phyloP scores from a whole-genome alignment of 2,888 invertebrate species.

The Oasisia sp. region DNA sequence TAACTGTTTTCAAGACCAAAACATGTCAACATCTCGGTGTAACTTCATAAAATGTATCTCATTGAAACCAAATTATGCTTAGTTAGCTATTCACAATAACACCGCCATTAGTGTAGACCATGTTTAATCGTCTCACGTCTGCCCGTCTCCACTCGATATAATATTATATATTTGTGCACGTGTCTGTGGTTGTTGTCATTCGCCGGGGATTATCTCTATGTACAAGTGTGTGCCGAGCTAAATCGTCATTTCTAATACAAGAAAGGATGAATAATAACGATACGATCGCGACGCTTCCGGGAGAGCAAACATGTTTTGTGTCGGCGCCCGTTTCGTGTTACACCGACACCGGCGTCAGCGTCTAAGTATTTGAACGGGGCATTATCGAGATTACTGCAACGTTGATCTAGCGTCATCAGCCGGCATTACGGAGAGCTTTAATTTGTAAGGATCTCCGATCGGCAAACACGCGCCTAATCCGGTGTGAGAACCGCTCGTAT shows the following conservation, averaged over 20 bases:
- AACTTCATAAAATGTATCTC: background rate
- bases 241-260: background rate
- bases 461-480: background rate
- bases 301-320: background rate
- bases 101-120: background rate
- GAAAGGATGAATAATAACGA: background rate
- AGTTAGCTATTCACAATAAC: background rate
- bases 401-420: slow-evolving; percentile 17
- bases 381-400: background rate
- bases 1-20: background rate
- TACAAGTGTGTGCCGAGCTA: slow-evolving; percentile 13
- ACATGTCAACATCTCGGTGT: background rate
- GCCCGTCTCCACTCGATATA: background rate
- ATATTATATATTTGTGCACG: background rate
- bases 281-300: slow-evolving; percentile 5
- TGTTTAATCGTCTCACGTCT: background rate
- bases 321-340: background rate
- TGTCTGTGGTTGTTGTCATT: background rate
- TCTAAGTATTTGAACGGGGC: slow-evolving; percentile 17
- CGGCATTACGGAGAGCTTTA: slow-evolving; percentile 11
- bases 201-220: background rate
- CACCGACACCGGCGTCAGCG: background rate
- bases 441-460: background rate
- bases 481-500: background rate
- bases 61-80: background rate